Conservation (phyloP, 2,888 invertebrate genomes). For the Petrolisthes manimaculis region DNA sequence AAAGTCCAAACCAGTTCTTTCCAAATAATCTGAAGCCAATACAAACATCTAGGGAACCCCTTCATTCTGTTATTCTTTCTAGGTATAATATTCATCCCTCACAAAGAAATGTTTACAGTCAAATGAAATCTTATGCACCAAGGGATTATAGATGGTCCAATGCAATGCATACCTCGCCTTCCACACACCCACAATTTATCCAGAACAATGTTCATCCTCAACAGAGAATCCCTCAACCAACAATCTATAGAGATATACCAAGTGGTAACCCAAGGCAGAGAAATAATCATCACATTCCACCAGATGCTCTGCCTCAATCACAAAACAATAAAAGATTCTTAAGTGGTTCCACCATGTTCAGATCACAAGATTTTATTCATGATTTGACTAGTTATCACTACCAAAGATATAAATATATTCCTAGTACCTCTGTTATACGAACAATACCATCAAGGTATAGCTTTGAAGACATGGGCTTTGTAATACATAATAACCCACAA, state of each 20-base stretch:
- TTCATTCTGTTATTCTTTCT: not conserved
- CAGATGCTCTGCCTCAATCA: not conserved
- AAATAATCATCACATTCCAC: not conserved
- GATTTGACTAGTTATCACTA: slow-evolving; percentile 11
- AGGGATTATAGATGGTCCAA: not conserved
- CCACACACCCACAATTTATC: not conserved
- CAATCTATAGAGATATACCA: not conserved
- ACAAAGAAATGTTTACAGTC: not conserved
- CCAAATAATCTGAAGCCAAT: not conserved
- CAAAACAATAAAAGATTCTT: not conserved
- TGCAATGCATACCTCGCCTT: not conserved
- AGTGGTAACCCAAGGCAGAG: not conserved
- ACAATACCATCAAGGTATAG: not conserved
- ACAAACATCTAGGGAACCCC: not conserved
- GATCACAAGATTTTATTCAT: slow-evolving; percentile 2
- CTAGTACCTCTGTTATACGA: not conserved
- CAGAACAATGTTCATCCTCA: not conserved
- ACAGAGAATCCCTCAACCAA: not conserved
- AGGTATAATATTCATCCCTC: not conserved
- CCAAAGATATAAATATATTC: not conserved
- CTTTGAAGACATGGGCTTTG: not conserved
- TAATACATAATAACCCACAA: not conserved
- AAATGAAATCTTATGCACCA: not conserved
- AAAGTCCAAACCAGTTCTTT: not conserved
- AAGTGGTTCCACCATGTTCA: not conserved